Percentiles rank a stretch among this genome's conserved stretches.
Evolutionary conservation across 2,797 vertebrate species (phyloP).

Genomic region (Peromyscus attwateri): DNA sequence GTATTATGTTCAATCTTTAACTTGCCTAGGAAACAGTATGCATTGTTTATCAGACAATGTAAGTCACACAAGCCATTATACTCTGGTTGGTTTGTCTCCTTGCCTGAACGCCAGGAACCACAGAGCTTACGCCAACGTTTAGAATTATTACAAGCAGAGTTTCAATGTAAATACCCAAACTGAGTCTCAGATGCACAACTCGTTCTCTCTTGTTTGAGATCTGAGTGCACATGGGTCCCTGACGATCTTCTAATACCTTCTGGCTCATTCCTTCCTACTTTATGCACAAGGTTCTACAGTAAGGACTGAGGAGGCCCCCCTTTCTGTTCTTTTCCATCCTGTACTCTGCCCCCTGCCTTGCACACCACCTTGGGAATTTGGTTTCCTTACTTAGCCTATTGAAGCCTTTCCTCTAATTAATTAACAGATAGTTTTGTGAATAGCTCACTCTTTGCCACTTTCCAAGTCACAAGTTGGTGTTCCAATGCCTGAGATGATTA

Average conservation of each 20-base stretch:
- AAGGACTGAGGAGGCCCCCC: neutral
- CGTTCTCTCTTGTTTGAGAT: neutral
- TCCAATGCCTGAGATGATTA: neutral
- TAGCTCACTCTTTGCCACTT: neutral
- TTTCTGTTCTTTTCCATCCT: neutral
- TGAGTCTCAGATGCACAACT: neutral
- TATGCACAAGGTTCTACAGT: neutral
- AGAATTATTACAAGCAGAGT: constrained; percentile 29
- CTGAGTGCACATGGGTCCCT: too few species aligned
- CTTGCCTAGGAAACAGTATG: constrained; percentile 34
- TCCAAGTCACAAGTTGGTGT: neutral
- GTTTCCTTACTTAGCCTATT: neutral
- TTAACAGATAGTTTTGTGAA: neutral
- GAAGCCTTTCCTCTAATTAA: neutral
- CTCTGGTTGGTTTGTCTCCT: constrained; percentile 49
- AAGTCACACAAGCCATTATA: neutral
- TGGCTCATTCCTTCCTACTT: neutral
- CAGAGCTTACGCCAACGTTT: neutral
- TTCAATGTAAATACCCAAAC: neutral
- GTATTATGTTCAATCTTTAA: constrained; percentile 14
- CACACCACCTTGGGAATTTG: neutral
- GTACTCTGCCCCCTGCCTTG: neutral
- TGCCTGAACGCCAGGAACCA: neutral
- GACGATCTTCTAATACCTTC: neutral
- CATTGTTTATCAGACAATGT: constrained; percentile 50